Conservation (phyloP, 2,888 invertebrate species). For the Coenonympha glycerion region DNA sequence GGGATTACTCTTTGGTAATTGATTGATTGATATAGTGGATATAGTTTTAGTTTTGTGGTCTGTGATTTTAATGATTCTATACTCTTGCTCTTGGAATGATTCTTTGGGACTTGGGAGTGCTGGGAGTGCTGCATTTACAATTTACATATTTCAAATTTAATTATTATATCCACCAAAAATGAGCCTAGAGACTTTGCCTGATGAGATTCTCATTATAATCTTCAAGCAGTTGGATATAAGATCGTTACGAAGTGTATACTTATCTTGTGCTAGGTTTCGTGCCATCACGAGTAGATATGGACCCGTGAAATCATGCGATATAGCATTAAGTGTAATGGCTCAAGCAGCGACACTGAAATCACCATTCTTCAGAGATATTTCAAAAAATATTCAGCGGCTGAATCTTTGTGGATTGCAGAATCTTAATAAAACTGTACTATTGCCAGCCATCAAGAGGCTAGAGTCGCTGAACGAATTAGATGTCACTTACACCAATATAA, state of each 20-base stretch:
- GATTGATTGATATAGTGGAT: too few species aligned
- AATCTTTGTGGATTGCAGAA: conserved; percentile 49
- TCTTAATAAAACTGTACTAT: conserved; percentile 41
- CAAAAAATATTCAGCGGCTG: conserved; percentile 42
- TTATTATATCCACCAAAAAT: too few species aligned
- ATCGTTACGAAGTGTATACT: conserved; percentile 42
- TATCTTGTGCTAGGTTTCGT: conserved; percentile 40
- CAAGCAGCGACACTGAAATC: conserved; percentile 44
- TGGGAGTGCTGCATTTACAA: too few species aligned
- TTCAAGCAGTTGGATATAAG: conserved; percentile 44
- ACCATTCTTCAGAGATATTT: conserved; percentile 46
- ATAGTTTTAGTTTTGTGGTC: too few species aligned
- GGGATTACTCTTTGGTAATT: too few species aligned
- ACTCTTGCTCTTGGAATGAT: too few species aligned
- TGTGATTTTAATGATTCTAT: too few species aligned
- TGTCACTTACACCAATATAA: conserved; percentile 54
- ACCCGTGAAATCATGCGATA: conserved; percentile 40
- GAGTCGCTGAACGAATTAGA: conserved; percentile 47
- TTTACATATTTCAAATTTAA: too few species aligned
- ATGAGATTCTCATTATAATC: conserved; percentile 57
- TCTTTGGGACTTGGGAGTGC: too few species aligned
- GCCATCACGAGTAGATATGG: conserved; percentile 39
- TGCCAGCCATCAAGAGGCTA: conserved; percentile 42
- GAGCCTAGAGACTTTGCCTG: conserved; percentile 40
- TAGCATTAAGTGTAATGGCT: conserved; percentile 46